Evolutionary conservation across 2,113 vertebrate genomes (phyloP).

Genomic region (Bubalus kerabau): DNA sequence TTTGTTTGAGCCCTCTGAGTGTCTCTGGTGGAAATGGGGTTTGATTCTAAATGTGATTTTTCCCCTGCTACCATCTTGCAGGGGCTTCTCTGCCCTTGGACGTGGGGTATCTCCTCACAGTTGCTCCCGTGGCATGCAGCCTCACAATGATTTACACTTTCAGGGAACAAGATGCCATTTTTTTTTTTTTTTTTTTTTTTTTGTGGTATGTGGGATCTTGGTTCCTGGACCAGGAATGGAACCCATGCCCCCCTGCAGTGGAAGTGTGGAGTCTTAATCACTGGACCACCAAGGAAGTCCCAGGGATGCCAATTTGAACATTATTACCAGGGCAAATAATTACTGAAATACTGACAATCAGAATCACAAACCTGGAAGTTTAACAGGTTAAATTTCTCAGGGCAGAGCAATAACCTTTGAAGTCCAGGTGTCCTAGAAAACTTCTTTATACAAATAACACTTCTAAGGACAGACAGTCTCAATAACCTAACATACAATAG

Average conservation of each 20-base stretch:
- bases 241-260: neutral
- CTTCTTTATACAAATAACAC: neutral
- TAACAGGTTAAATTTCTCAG: neutral
- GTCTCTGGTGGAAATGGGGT: neutral
- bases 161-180: neutral
- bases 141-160: neutral
- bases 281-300: neutral
- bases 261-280: neutral
- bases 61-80: neutral
- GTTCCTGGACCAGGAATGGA: neutral
- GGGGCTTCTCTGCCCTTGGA: neutral
- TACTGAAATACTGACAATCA: neutral
- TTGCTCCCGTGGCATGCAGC: fast-evolving
- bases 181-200: neutral
- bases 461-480: neutral
- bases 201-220: neutral
- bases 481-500: neutral
- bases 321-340: neutral
- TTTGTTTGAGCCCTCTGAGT: neutral
- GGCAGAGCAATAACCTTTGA: neutral
- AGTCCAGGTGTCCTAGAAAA: neutral
- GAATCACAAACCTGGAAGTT: neutral
- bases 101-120: neutral
- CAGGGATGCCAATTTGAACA: neutral
- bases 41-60: neutral